Evolutionary conservation across 1,140 invertebrate genomes (phyloP).

Genomic region (Ips nitidus): DNA sequence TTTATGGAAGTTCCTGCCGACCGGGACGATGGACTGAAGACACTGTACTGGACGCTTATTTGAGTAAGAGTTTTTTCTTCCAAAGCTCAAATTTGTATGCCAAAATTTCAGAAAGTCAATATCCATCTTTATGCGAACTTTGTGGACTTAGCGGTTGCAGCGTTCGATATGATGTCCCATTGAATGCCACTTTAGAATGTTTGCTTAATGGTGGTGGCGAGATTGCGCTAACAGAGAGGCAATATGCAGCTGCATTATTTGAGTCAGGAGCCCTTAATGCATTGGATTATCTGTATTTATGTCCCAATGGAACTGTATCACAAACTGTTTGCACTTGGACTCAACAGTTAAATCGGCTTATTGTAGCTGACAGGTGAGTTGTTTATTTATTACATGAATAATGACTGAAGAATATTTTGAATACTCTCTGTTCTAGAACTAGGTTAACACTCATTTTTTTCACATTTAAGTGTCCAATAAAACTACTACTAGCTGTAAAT

Average conservation of each 20-base stretch:
- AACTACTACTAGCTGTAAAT: too few relatives aligned
- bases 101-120: constrained; percentile 53
- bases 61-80: constrained; percentile 58
- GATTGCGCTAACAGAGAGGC: constrained; percentile 57
- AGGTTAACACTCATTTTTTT: too few relatives aligned
- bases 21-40: constrained; percentile 67
- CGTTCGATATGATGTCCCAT: constrained; percentile 31
- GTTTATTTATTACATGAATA: background rate
- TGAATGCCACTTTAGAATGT: constrained; percentile 56
- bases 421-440: too few relatives aligned
- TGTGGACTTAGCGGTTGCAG: constrained; percentile 50
- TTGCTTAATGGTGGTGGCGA: constrained; percentile 54
- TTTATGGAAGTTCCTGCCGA: constrained; percentile 64
- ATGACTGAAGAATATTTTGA: too few relatives aligned
- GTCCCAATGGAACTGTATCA: constrained; percentile 62
- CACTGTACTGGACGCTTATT: constrained; percentile 53
- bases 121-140: constrained; percentile 55
- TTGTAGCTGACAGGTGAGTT: constrained; percentile 59
- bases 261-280: constrained; percentile 25
- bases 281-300: constrained; percentile 55
- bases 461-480: too few relatives aligned
- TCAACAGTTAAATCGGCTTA: constrained; percentile 59
- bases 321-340: constrained; percentile 60
- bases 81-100: background rate
- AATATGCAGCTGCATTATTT: constrained; percentile 47